Conservation (phyloP, 2,888 invertebrate species). For the Drosophila cognata region DNA sequence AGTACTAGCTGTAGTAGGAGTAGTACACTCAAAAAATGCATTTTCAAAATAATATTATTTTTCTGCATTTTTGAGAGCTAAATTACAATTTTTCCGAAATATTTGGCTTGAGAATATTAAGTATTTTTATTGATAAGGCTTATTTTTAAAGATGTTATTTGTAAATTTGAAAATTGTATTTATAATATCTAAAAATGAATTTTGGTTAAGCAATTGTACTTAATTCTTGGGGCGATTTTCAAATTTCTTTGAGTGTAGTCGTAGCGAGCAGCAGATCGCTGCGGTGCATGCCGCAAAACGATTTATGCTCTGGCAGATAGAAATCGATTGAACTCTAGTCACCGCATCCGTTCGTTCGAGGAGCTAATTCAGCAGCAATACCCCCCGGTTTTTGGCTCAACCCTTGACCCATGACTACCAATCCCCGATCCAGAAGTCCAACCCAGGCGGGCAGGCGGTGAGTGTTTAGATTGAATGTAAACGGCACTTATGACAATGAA, state of each 20-base stretch:
- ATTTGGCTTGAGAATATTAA: background rate
- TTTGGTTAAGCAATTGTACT: background rate
- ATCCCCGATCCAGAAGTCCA: background rate
- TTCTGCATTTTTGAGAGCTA: background rate
- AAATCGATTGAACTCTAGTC: constrained; percentile 79
- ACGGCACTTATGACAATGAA: constrained; percentile 77
- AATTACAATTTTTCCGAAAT: background rate
- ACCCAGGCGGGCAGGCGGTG: constrained; percentile 29
- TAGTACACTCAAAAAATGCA: background rate
- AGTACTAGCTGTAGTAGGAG: background rate
- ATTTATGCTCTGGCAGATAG: constrained; percentile 82
- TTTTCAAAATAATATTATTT: background rate
- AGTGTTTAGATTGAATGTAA: constrained; percentile 74
- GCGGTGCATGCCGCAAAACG: constrained; percentile 64
- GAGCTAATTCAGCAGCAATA: constrained; percentile 15
- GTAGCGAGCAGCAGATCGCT: constrained; percentile 29
- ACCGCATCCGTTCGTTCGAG: constrained; percentile 37
- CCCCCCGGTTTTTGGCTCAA: background rate
- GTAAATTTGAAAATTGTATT: background rate
- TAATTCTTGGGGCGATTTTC: background rate
- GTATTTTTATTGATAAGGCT: background rate
- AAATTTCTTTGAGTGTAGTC: constrained; percentile 3
- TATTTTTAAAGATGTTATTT: background rate
- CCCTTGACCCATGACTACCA: background rate
- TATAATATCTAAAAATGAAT: background rate